phyloP scores from a whole-genome alignment of 1,140 invertebrate species.

The Brachionus calyciflorus region DNA sequence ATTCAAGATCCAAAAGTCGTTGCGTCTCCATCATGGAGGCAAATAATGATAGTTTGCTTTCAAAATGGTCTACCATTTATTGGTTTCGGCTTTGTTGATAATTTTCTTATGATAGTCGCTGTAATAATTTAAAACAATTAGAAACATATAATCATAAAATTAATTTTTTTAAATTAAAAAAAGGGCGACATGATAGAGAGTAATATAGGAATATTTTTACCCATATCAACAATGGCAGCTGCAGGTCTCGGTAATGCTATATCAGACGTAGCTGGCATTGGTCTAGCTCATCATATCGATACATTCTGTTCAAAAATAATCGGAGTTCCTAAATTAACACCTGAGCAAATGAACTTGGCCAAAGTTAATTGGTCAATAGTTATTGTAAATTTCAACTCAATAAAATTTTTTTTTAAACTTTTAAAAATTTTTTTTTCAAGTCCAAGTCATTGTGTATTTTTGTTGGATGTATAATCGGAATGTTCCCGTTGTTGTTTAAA shows the following conservation, averaged over 20 bases:
- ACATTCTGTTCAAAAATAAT: constrained; percentile 59
- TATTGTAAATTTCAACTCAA: not conserved
- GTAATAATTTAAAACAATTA: not conserved
- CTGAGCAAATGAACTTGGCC: constrained; percentile 41
- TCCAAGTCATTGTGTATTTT: constrained; percentile 37
- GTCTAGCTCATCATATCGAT: constrained; percentile 50
- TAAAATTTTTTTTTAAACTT: not conserved
- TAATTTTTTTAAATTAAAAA: not conserved
- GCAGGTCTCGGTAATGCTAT: constrained; percentile 47
- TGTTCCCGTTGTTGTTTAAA: constrained; percentile 43
- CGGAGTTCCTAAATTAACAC: not conserved
- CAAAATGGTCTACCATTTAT: constrained; percentile 46
- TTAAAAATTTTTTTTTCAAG: not conserved
- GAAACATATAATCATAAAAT: not conserved
- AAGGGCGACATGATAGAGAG: constrained; percentile 46
- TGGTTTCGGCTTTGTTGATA: constrained; percentile 47
- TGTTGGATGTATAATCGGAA: constrained; percentile 45
- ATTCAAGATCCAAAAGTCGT: too few species aligned
- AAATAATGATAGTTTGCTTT: constrained; percentile 32
- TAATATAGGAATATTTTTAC: constrained; percentile 1
- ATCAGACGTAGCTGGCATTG: constrained; percentile 40
- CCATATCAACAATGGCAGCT: constrained; percentile 46
- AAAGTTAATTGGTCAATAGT: not conserved
- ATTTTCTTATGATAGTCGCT: constrained; percentile 47
- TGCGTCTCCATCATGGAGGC: not conserved